Conservation (phyloP, 64 coral and sea anemone species). For the Stichodactyla mertensii region DNA sequence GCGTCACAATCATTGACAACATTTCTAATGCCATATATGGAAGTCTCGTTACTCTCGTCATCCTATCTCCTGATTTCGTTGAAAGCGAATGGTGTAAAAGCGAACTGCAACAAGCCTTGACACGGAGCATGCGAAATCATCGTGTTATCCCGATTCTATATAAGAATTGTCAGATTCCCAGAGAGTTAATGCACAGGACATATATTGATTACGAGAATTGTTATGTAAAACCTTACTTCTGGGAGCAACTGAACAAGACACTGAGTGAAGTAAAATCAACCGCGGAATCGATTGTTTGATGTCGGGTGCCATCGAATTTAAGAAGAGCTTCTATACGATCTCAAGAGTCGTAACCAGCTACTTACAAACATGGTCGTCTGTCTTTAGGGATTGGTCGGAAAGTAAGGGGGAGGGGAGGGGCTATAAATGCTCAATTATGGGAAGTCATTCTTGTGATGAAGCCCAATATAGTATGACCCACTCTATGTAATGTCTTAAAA, state of each 20-base stretch:
- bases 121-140: conserved; percentile 2
- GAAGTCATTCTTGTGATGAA: too few relatives aligned
- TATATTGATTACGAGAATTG: conserved; percentile 52
- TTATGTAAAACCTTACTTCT: conserved; percentile 42
- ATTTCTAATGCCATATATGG: conserved; percentile 58
- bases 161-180: conserved; percentile 17
- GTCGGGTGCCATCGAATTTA: background rate
- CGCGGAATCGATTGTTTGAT: background rate
- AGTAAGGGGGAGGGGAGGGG: too few relatives aligned
- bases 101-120: conserved; percentile 56
- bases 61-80: conserved; percentile 58
- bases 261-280: background rate
- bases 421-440: too few relatives aligned
- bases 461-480: too few relatives aligned
- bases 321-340: too few relatives aligned
- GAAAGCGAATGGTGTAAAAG: conserved; percentile 57
- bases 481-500: too few relatives aligned
- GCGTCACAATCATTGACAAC: conserved; percentile 53
- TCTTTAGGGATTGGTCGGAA: too few relatives aligned
- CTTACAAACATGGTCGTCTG: too few relatives aligned
- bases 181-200: conserved; percentile 7
- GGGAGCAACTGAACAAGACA: conserved; percentile 26
- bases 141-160: conserved; percentile 42
- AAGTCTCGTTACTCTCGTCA: conserved; percentile 48
- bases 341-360: too few relatives aligned